These are phyloP conservation scores for Microctonus hyperodae DNA, from an alignment of 2,888 invertebrate species.

Conservation along the genomic window DNA sequence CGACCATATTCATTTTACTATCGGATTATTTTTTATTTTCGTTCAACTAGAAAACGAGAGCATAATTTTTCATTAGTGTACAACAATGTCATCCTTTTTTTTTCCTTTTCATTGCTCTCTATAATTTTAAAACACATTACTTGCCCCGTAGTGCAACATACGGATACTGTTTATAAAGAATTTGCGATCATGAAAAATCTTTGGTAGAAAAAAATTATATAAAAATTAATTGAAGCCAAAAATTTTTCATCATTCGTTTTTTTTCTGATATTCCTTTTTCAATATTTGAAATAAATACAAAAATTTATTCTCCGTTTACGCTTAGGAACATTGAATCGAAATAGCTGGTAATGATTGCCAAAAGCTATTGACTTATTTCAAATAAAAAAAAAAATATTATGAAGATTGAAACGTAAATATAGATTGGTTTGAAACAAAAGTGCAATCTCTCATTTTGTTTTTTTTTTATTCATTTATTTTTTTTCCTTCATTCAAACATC, in stretches of 20 bases:
- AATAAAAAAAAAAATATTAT: background rate
- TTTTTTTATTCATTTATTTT: background rate
- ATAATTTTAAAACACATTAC: background rate
- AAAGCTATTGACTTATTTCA: background rate
- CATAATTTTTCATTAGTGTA: constrained; percentile 9
- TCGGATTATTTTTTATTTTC: background rate
- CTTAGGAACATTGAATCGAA: background rate
- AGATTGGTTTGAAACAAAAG: background rate
- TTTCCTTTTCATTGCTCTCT: background rate
- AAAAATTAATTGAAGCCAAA: background rate
- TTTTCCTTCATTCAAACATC: background rate
- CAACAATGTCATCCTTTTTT: background rate
- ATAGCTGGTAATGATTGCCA: background rate
- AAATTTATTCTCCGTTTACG: background rate
- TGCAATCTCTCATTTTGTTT: background rate
- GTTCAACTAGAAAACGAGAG: background rate
- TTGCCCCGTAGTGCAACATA: background rate
- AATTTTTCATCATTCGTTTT: background rate
- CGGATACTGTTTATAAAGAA: background rate
- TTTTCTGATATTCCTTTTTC: background rate
- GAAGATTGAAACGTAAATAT: background rate
- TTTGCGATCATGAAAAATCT: background rate
- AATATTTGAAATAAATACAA: background rate
- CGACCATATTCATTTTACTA: background rate
- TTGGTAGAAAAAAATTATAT: background rate